A percentile compares a stretch with the other conserved stretches of the same genome.
phyloP scores from a whole-genome alignment of 1,140 invertebrate genomes.

The Bacillus rossius region DNA sequence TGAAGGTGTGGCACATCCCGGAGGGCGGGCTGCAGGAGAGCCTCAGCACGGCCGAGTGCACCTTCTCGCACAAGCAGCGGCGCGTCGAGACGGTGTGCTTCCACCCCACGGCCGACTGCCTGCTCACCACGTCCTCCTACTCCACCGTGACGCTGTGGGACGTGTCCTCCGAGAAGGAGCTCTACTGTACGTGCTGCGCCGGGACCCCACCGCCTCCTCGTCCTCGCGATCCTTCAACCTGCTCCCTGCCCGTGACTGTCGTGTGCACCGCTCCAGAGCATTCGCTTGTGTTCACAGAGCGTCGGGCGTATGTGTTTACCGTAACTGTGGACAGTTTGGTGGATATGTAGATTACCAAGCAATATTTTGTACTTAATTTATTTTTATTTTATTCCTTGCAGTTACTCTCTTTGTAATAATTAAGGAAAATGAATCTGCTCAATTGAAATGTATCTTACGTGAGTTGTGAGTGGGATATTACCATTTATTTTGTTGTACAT shows the following conservation, averaged over 20 bases:
- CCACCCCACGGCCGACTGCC: constrained; percentile 78
- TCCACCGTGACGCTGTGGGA: constrained; percentile 84
- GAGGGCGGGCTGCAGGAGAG: constrained; percentile 70
- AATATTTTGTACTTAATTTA: too few relatives aligned
- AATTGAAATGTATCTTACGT: too few relatives aligned
- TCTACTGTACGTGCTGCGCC: constrained; percentile 56
- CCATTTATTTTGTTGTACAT: too few relatives aligned
- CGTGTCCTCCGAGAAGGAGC: constrained; percentile 71
- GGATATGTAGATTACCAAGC: too few relatives aligned
- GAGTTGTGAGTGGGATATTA: too few relatives aligned
- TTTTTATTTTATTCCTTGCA: too few relatives aligned
- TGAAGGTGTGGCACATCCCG: constrained; percentile 84
- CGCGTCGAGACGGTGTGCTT: constrained; percentile 81
- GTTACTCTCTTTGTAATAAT: too few relatives aligned
- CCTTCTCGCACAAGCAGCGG: constrained; percentile 71
- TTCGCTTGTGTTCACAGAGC: too few relatives aligned
- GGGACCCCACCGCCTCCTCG: not conserved
- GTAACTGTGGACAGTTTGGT: too few relatives aligned
- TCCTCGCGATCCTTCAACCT: constrained; percentile 61
- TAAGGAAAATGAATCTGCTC: too few relatives aligned
- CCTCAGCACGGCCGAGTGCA: constrained; percentile 71
- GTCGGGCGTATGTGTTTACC: too few relatives aligned
- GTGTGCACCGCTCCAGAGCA: constrained; percentile 82
- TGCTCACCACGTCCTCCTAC: constrained; percentile 75
- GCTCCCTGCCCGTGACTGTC: constrained; percentile 70